Base-by-base conservation (phyloP, 2,888 invertebrate genomes). In the Taenaris catops region DNA sequence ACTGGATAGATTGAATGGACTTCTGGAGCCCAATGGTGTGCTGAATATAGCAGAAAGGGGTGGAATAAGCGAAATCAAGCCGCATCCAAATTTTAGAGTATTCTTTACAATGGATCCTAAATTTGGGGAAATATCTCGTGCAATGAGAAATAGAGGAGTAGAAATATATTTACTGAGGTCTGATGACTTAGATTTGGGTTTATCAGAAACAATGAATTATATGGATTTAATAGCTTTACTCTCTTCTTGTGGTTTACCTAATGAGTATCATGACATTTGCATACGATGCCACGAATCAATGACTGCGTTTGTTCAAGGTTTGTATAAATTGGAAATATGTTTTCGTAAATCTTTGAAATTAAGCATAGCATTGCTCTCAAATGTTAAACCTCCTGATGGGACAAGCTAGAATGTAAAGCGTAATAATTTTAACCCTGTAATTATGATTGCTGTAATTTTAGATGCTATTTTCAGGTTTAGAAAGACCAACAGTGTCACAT, bases 121-220 rank as follows among this genome's bases (percentile, higher is more conserved):
- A 58, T 93, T 95, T 74, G 99, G 99, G 0, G 97, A 98, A 74
- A 94, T 99, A 47, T 99, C 99, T 0, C 91, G 96, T 52, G 99
- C 99, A 0, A 99, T 99, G 99, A 90, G 99, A 41, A 99, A 99
- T 73, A 90, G 99, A 58, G 98, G 99, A 1, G 91, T 99, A 0
- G 99, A 99, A 87, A 93, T 99, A 53, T 87, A 68, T 46, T 46
- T 87, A 21, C 39, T 84, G 0, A 58, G 67, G 35, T 49, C 67
- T 4, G 81, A 80, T 27, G 79, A 80, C 14, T 61, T 40, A 36
- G 68, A 72, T 38, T 45, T 54, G 2, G 58, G 53, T 6, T 49
- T 84, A 27, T 66, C 71, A 2, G 76, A 83, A 32, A 72, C 71
- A 1, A 52, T 83, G 39, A 64, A 75, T 1, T 68, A 64, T 43